Percentiles rank a stretch among this genome's conserved stretches.
Conservation (phyloP, 2,797 vertebrate species). For the Eleutherodactylus coqui region DNA sequence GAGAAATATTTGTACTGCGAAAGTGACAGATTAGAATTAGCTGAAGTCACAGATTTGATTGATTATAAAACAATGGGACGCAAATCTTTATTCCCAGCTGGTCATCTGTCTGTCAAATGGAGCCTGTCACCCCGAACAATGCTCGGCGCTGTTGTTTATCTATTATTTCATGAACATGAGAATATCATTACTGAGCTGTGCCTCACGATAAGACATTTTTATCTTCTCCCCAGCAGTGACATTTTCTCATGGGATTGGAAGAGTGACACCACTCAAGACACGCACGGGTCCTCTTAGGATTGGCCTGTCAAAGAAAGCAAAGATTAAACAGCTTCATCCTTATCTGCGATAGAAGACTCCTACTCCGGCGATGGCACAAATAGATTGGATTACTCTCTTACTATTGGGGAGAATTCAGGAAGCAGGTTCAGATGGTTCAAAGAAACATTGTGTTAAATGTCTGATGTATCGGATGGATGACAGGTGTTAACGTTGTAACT, state of each 20-base stretch:
- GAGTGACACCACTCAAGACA: slow-evolving; percentile 87
- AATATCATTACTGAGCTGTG: slow-evolving; percentile 47
- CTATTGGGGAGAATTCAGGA: background rate
- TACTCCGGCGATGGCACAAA: slow-evolving; percentile 8
- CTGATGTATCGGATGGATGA: too few relatives aligned
- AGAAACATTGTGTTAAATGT: background rate
- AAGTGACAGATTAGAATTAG: slow-evolving; percentile 1
- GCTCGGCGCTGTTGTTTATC: slow-evolving; percentile 1
- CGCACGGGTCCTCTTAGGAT: slow-evolving; percentile 86
- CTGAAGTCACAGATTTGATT: slow-evolving; percentile 12
- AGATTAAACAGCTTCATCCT: slow-evolving; percentile 84
- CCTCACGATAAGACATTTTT: slow-evolving; percentile 41
- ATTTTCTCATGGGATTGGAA: slow-evolving; percentile 73
- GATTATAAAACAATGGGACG: slow-evolving; percentile 5
- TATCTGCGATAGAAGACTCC: slow-evolving; percentile 70
- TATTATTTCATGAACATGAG: slow-evolving; percentile 41
- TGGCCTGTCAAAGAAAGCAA: slow-evolving; percentile 88
- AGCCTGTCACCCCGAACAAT: background rate
- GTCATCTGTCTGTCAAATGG: slow-evolving; percentile 37
- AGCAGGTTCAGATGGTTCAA: background rate
- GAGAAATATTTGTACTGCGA: background rate
- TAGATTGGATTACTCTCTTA: slow-evolving; percentile 25
- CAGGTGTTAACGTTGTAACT: background rate
- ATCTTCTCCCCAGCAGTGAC: slow-evolving; percentile 67
- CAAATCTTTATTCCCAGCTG: slow-evolving; percentile 24